Conservation (phyloP, 2,888 invertebrate genomes). For the Didymodactylos carnosus region DNA sequence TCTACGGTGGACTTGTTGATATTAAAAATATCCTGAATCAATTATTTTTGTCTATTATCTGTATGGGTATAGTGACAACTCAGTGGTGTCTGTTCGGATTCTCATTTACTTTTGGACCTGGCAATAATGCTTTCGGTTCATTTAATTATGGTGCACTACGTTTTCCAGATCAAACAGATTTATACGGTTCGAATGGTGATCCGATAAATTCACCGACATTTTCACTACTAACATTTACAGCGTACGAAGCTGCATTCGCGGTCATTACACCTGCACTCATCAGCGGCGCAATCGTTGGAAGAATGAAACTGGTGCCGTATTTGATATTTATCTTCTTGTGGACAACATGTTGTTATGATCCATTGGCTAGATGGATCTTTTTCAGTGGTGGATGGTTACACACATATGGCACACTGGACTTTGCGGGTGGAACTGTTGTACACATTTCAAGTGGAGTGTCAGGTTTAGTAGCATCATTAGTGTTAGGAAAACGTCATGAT, state of each 20-base stretch:
- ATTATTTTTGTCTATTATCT: not conserved
- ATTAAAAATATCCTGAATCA: not conserved
- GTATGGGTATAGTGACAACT: not conserved
- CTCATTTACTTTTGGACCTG: not conserved
- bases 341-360: not conserved
- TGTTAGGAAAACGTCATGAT: not conserved
- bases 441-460: not conserved
- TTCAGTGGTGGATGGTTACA: not conserved
- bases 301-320: not conserved
- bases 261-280: not conserved
- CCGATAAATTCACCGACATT: not conserved
- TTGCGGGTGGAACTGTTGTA: not conserved
- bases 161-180: too few species aligned
- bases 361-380: not conserved
- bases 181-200: not conserved
- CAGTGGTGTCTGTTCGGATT: not conserved
- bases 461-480: not conserved
- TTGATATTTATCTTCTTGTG: not conserved
- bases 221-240: not conserved
- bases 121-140: not conserved
- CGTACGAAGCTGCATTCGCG: not conserved
- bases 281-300: not conserved
- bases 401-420: not conserved
- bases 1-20: not conserved
- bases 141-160: not conserved